phyloP scores from a whole-genome alignment of 2,797 vertebrate species.

The Danio albolineatus region DNA sequence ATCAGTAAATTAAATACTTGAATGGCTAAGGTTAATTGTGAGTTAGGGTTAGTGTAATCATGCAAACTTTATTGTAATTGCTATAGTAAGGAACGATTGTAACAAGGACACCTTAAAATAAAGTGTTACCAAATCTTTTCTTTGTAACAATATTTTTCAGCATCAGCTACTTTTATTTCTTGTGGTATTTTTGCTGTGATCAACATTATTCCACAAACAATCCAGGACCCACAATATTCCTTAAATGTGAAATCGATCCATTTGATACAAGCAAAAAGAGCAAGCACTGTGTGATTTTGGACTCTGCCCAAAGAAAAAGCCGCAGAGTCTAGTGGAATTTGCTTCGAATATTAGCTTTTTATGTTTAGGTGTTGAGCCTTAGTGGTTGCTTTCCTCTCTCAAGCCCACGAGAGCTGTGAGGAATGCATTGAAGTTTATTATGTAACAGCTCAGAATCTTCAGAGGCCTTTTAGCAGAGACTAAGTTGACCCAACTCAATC shows the following conservation, averaged over 20 bases:
- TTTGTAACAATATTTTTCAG: too few species aligned
- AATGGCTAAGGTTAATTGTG: too few species aligned
- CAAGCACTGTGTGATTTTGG: slow-evolving; percentile 32
- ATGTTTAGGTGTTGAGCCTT: slow-evolving; percentile 43
- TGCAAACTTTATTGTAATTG: too few species aligned
- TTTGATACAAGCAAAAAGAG: slow-evolving; percentile 33
- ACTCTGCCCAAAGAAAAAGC: slow-evolving; percentile 32
- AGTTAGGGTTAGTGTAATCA: too few species aligned
- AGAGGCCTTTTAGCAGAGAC: slow-evolving; percentile 48
- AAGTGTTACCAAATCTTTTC: too few species aligned
- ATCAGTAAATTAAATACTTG: too few species aligned
- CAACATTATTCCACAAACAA: too few species aligned
- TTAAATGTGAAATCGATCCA: slow-evolving; percentile 3
- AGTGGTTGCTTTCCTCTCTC: slow-evolving; percentile 44
- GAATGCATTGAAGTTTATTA: slow-evolving; percentile 50
- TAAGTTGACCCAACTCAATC: slow-evolving; percentile 45
- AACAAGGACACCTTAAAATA: too few species aligned
- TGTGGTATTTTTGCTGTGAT: too few species aligned
- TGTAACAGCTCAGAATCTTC: slow-evolving; percentile 32
- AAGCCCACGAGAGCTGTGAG: slow-evolving; percentile 44
- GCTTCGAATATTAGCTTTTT: slow-evolving; percentile 17
- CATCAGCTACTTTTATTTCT: too few species aligned
- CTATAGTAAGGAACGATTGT: too few species aligned
- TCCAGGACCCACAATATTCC: too few species aligned
- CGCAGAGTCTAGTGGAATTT: slow-evolving; percentile 28